Base-by-base conservation (phyloP, 2,113 vertebrate species). In the Meriones unguiculatus region DNA sequence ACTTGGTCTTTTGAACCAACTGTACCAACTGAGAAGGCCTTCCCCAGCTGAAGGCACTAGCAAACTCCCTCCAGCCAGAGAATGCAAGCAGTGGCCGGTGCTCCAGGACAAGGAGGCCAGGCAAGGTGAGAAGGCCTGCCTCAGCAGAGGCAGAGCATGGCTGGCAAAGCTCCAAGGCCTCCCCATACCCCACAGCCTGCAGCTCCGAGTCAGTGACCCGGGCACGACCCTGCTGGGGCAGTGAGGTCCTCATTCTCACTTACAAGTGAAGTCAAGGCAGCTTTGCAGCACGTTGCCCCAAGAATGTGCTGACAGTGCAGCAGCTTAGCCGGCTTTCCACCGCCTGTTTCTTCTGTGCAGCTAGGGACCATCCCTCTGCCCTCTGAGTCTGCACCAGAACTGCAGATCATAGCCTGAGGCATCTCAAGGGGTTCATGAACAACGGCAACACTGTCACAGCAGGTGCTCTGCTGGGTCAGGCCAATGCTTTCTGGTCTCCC, bases 251-350 rank as follows among this genome's bases (percentile, higher is more conserved):
- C 20, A 0, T 85, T 93, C 93, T 93, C 65, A 85, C 90, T 91
- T 90, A 76, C 92, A 96, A 89, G 38, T 88, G 57, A 93, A 92
- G 69, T 90, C 8, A 0, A 73, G 91, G 77, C 57, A 2, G 69
- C 80, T 90, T 89, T 92, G 72, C 94, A 46, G 67, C 38, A 69
- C 86, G 28, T 76, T 93, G 89, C 52, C 86, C 46, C 46, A 30
- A 92, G 96, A 97, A 95, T 73, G 86, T 93, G 89, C 96, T 96
- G 95, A 96, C 35, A 0, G 67, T 59, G 80, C 41, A 94, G 64
- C 89, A 38, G 1, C 77, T 1, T 10, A 65, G 85, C 72, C 1
- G 81, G 28, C 87, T 72, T 65, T 67, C 72, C 32, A 35, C 78
- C 0, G 1, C 20, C 87, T 28, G 89, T 52, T 50, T 24, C 89